Evolutionary conservation across 1,140 invertebrate species (phyloP).

Genomic region (Leguminivora glycinivorella): DNA sequence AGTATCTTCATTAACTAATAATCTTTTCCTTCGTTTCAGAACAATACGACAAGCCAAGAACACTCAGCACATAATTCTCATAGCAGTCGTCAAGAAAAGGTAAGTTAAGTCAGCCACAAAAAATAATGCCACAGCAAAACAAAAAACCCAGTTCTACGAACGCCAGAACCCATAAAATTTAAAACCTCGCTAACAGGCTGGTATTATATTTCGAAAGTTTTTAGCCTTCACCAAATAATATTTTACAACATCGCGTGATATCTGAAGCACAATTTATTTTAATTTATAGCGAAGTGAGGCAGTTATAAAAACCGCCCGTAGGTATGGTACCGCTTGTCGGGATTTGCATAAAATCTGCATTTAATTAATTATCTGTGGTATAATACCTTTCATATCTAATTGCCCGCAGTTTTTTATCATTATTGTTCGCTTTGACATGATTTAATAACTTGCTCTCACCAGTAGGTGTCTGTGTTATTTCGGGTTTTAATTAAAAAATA

Average conservation of each 20-base stretch:
- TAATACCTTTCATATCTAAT: conserved; percentile 1
- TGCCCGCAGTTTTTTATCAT: not conserved
- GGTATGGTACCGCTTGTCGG: not conserved
- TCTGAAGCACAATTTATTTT: not conserved
- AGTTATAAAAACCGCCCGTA: not conserved
- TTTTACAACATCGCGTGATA: conserved; percentile 3
- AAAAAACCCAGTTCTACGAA: not conserved
- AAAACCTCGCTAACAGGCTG: not conserved
- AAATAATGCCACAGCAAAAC: too few species aligned
- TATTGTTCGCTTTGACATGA: not conserved
- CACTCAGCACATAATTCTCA: conserved; percentile 84
- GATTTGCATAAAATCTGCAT: not conserved
- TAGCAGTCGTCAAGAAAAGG: conserved; percentile 87
- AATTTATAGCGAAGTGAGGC: not conserved
- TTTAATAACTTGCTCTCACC: not conserved
- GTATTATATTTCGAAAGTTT: not conserved
- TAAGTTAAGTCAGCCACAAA: too few species aligned
- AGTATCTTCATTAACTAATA: too few species aligned
- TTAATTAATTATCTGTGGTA: not conserved
- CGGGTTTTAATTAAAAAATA: too few species aligned
- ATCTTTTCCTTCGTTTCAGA: conserved; percentile 73
- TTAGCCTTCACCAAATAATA: not conserved
- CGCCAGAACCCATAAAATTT: not conserved
- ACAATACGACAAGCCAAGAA: conserved; percentile 83
- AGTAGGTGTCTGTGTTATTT: too few species aligned